phyloP scores from a whole-genome alignment of 1,140 invertebrate species.

The Meloidogyne floridensis region DNA sequence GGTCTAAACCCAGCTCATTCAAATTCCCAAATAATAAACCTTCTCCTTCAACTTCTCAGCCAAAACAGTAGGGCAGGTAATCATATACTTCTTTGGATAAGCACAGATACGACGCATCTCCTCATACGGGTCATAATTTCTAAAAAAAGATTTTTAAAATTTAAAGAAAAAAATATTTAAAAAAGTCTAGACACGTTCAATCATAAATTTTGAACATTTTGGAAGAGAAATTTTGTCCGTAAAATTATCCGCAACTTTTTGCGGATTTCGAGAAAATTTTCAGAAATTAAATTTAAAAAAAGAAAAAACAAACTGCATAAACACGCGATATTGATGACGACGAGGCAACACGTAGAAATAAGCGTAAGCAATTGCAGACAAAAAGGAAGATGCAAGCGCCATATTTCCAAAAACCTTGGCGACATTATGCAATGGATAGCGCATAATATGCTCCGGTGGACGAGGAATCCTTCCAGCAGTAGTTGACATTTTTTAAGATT shows the following conservation, averaged over 20 bases:
- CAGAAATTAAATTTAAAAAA: slow-evolving; percentile 19
- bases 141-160: slow-evolving; percentile 34
- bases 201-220: too few relatives aligned
- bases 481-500: background rate
- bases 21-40: slow-evolving; percentile 30
- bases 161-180: too few relatives aligned
- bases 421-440: slow-evolving; percentile 29
- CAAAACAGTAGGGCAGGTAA: slow-evolving; percentile 56
- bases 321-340: slow-evolving; percentile 52
- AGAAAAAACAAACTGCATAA: slow-evolving; percentile 53
- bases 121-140: slow-evolving; percentile 62
- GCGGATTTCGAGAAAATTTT: too few relatives aligned
- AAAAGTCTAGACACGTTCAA: too few relatives aligned
- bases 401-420: slow-evolving; percentile 41
- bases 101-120: slow-evolving; percentile 59
- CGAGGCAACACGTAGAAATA: slow-evolving; percentile 57
- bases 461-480: slow-evolving; percentile 7
- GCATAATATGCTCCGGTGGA: slow-evolving; percentile 32
- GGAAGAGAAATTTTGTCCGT: background rate
- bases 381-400: slow-evolving; percentile 37
- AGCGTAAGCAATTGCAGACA: slow-evolving; percentile 37
- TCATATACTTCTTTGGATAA: slow-evolving; percentile 50
- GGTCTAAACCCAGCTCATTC: too few relatives aligned
- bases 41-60: slow-evolving; percentile 59
- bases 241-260: too few relatives aligned